Evolutionary conservation across 2,888 invertebrate species (phyloP).

Genomic region (Yponomeuta cagnagella): DNA sequence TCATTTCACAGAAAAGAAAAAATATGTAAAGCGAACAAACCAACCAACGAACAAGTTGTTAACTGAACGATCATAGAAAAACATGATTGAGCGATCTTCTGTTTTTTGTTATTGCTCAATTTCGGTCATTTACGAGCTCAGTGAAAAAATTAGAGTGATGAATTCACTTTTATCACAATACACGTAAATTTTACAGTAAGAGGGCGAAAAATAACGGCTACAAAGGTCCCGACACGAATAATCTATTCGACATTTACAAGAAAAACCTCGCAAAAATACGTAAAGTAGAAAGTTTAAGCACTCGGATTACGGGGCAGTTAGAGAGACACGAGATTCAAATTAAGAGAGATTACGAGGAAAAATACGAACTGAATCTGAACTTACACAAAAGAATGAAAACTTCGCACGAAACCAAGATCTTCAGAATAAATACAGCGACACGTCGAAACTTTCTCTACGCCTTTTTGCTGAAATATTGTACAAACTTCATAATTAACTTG

Average conservation of each 20-base stretch:
- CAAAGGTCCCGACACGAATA: not conserved
- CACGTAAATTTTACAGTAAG: slow-evolving; percentile 2
- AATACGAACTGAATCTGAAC: not conserved
- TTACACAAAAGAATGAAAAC: not conserved
- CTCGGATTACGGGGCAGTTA: slow-evolving; percentile 3
- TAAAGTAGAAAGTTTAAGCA: slow-evolving; percentile 11
- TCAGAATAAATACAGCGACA: not conserved
- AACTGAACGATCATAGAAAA: not conserved
- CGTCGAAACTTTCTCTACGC: not conserved
- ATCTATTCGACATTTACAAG: slow-evolving; percentile 2
- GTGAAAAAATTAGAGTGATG: not conserved
- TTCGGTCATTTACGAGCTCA: not conserved
- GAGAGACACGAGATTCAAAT: slow-evolving; percentile 10
- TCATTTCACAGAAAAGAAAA: too few species aligned
- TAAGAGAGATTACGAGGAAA: slow-evolving; percentile 3
- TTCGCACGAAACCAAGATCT: not conserved
- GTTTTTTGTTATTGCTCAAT: not conserved
- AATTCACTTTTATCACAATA: not conserved
- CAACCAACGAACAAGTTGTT: too few species aligned
- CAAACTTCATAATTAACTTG: not conserved
- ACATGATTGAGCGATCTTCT: not conserved
- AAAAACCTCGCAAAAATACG: not conserved
- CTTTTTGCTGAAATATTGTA: not conserved
- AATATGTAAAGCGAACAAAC: too few species aligned
- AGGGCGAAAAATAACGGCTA: not conserved